phyloP scores from a whole-genome alignment of 1,140 invertebrate genomes.

The Drosophila takahashii region DNA sequence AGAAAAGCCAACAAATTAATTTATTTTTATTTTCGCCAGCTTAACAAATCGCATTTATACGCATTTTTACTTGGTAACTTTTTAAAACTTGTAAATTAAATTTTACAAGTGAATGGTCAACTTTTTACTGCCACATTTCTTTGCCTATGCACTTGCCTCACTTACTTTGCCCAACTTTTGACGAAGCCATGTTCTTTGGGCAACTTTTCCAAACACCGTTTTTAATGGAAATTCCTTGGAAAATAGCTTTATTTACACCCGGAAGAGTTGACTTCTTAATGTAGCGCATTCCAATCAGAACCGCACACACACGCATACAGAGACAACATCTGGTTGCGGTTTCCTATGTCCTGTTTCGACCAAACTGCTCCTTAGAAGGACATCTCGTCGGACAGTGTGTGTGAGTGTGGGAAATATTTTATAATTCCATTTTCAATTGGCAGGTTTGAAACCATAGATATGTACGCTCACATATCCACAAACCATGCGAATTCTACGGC shows the following conservation, averaged over 20 bases:
- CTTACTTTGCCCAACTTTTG: neutral
- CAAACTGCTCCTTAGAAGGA: slow-evolving; percentile 23
- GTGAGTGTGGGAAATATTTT: slow-evolving; percentile 51
- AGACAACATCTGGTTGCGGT: slow-evolving; percentile 41
- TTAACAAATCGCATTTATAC: no score
- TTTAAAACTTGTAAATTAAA: neutral
- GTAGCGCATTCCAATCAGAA: slow-evolving; percentile 34
- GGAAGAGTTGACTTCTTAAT: slow-evolving; percentile 32
- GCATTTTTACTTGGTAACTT: neutral
- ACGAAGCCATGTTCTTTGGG: neutral
- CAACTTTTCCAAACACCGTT: neutral
- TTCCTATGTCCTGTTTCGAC: slow-evolving; percentile 21
- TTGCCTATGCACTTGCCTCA: neutral
- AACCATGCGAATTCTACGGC: neutral
- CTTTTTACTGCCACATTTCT: slow-evolving; percentile 1
- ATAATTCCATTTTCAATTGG: slow-evolving; percentile 73
- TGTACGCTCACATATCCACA: neutral
- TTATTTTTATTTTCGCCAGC: no score
- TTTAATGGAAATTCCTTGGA: slow-evolving; percentile 20
- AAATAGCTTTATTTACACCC: slow-evolving; percentile 24
- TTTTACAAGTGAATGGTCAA: neutral
- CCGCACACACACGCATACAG: neutral
- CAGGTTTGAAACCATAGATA: slow-evolving; percentile 38
- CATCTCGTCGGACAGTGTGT: slow-evolving; percentile 5
- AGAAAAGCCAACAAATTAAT: no score